Percentiles rank a stretch among this genome's conserved stretches.
These are phyloP conservation scores for Deroplatys truncata DNA, from an alignment of 2,888 invertebrate genomes.

Conservation along the genomic window DNA sequence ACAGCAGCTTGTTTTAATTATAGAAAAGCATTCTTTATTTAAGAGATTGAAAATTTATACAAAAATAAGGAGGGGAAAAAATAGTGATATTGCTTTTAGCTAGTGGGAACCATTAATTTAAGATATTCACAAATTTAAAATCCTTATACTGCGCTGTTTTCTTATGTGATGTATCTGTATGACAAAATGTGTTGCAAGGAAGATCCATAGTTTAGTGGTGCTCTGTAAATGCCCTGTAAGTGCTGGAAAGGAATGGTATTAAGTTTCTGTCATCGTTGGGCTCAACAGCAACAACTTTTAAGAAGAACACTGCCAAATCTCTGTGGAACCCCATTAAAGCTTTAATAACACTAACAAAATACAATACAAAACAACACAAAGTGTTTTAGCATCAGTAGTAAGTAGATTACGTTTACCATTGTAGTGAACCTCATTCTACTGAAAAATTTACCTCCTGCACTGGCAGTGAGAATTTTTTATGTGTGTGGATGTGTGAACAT, in stretches of 20 bases:
- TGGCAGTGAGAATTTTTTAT: not conserved
- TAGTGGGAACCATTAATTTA: not conserved
- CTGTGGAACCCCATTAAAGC: slow-evolving; percentile 22
- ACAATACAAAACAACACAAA: slow-evolving; percentile 20
- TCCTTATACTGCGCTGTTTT: not conserved
- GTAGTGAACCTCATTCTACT: not conserved
- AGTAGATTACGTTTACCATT: not conserved
- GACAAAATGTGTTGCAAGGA: not conserved
- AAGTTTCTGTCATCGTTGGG: not conserved
- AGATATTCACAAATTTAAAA: not conserved
- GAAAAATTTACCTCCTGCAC: not conserved
- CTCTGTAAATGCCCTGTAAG: not conserved
- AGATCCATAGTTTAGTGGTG: not conserved
- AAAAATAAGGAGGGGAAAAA: not conserved
- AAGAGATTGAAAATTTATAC: not conserved
- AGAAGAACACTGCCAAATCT: slow-evolving; percentile 23
- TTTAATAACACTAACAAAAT: slow-evolving; percentile 21
- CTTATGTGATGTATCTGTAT: not conserved
- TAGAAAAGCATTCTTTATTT: not conserved
- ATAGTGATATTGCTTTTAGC: not conserved
- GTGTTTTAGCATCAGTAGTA: slow-evolving; percentile 21
- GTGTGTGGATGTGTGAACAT: slow-evolving; percentile 2
- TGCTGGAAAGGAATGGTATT: not conserved
- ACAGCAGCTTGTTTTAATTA: not conserved
- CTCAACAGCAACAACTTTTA: not conserved